Percentiles rank a stretch among this genome's conserved stretches.
These are phyloP conservation scores for Cynopterus sphinx DNA, from an alignment of 2,797 vertebrate genomes.

Conservation along the genomic window DNA sequence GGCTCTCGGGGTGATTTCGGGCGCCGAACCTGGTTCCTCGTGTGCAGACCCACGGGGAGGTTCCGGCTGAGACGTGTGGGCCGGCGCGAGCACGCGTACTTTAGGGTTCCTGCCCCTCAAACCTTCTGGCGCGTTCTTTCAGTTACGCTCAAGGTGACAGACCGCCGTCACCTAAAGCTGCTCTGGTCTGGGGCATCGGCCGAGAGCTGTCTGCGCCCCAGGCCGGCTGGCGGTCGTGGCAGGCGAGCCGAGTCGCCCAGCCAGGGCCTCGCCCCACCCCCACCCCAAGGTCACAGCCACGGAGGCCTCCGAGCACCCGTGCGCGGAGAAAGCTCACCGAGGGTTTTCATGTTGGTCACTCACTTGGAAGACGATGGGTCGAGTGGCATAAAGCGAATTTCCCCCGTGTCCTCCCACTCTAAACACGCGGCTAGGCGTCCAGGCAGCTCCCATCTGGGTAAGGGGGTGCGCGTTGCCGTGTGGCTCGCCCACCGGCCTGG, in stretches of 20 bases:
- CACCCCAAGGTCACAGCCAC: fast-evolving
- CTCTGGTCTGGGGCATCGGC: not conserved
- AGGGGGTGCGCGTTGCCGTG: not conserved
- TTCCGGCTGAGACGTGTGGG: fast-evolving
- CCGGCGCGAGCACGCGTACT: not conserved
- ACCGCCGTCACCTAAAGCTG: not conserved
- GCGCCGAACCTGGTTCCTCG: fast-evolving
- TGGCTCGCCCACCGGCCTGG: not conserved
- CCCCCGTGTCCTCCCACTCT: not conserved
- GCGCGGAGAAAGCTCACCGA: fast-evolving
- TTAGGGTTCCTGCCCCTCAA: not conserved
- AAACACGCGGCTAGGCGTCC: not conserved
- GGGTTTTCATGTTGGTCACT: not conserved
- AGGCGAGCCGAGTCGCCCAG: fast-evolving
- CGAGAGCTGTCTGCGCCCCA: not conserved
- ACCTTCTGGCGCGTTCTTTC: not conserved
- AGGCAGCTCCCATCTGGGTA: not conserved
- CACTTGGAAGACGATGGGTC: not conserved
- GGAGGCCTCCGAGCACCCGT: not conserved
- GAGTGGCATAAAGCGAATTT: not conserved
- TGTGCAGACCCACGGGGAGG: fast-evolving
- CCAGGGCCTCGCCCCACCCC: not conserved
- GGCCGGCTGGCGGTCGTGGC: not conserved
- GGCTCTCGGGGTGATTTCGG: fast-evolving
- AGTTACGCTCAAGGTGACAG: not conserved